Base-by-base conservation (phyloP, 2,888 invertebrate species). In the Adelphocoris suturalis region DNA sequence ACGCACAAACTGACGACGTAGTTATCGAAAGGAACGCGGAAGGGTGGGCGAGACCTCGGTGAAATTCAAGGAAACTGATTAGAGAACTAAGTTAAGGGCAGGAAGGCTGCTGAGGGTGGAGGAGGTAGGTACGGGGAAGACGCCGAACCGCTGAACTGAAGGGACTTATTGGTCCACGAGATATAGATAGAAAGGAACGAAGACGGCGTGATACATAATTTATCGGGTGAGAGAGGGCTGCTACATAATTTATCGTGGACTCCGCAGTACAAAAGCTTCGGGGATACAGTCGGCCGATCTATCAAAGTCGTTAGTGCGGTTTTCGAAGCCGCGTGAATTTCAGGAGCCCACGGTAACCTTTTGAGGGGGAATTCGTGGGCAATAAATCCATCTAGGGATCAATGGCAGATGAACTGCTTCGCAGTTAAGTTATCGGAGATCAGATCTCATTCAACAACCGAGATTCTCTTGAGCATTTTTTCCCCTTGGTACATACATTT, bases 221-320 rank as follows among this genome's bases (percentile, higher is more conserved):
- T 82, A 82, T 82, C 82, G 52, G n/a, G 47, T 11, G 19, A 48
- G 47, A 82, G 23, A 14, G 82, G 27, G 13, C 27, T 52, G 52
- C 27, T 82, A 82, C 82, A 82, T 82, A 82, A 82, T 82, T 82
- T 52, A 82, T 82, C 48, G 52, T 52, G 52, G 52, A 68, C 11
- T 23, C 27, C 19, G 23, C 9, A 19, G 11, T 23, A 68, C 68
- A 68, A 68, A 23, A 68, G 68, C 23, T 19, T 68, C 11, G 12
- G 19, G 23, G 68, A 23, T 68, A 23, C 68, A 27, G 68, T 23
- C 23, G 23, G 23, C 23, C 23, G 19, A 16, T 52, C 52, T 23
- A 68, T 23, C 23, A 19, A 68, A 9, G n/a, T 23, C 68, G 68
- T 23, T 23, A 19, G 68, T 68, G 68, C 14, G 61, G 61, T n/a